Evolutionary conservation across 1,140 invertebrate genomes (phyloP).

Genomic region (Drosophila melanica): DNA sequence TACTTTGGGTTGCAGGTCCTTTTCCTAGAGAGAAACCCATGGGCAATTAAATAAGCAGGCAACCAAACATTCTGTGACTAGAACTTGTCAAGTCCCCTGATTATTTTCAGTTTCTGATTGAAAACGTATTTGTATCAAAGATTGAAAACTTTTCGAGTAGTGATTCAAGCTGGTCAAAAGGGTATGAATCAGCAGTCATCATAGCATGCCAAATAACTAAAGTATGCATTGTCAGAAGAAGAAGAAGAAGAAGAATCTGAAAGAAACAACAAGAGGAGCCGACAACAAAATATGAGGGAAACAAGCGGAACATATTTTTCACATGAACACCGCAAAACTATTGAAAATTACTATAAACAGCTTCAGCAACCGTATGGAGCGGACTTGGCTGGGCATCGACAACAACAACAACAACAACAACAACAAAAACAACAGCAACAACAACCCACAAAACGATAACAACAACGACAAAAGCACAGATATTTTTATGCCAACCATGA

Average conservation of each 20-base stretch:
- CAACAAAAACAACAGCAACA: conserved; percentile 12
- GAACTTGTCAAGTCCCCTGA: too few species aligned
- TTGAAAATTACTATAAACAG: conserved; percentile 79
- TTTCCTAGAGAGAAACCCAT: background rate
- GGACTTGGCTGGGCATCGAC: conserved; percentile 46
- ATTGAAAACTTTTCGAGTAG: background rate
- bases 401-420: conserved; percentile 18
- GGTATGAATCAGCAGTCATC: conserved; percentile 4
- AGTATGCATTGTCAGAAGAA: conserved; percentile 1
- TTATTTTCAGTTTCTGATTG: background rate
- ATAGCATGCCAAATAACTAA: conserved; percentile 20
- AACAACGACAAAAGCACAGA: conserved; percentile 19
- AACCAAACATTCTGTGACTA: background rate
- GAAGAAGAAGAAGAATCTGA: background rate
- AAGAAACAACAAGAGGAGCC: background rate
- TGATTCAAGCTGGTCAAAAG: background rate
- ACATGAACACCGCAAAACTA: conserved; percentile 72
- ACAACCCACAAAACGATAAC: background rate
- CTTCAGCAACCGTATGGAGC: conserved; percentile 42
- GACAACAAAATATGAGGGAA: conserved; percentile 14
- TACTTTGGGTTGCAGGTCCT: too few species aligned
- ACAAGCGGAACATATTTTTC: conserved; percentile 67
- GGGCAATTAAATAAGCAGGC: background rate
- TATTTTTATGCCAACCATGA: conserved; percentile 48
- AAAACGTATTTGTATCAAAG: background rate